Evolutionary conservation across 2,113 vertebrate genomes (phyloP).

Genomic region (Stomatorhinus ivindoensis): DNA sequence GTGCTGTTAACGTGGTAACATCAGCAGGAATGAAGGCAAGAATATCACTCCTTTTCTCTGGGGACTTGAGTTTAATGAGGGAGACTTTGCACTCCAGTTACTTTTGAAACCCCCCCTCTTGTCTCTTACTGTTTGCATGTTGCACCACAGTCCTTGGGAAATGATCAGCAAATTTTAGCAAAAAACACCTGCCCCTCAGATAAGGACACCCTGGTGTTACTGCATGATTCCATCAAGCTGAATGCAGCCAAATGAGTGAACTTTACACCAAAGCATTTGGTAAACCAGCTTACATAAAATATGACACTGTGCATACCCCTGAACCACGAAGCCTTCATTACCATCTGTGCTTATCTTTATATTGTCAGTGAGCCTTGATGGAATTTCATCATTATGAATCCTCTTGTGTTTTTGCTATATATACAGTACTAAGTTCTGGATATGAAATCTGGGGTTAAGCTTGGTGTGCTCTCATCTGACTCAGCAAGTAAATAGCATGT

Average conservation of each 20-base stretch:
- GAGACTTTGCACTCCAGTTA: neutral
- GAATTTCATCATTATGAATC: neutral
- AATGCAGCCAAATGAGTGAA: neutral
- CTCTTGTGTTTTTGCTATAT: neutral
- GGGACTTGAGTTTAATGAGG: neutral
- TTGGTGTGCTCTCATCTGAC: neutral
- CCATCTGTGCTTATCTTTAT: neutral
- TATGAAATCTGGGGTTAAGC: neutral
- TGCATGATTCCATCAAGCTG: neutral
- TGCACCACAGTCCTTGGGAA: neutral
- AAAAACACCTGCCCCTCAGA: neutral
- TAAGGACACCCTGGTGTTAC: neutral
- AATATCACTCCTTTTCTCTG: neutral
- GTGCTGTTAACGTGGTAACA: neutral
- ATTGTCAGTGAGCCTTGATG: neutral
- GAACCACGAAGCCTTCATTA: neutral
- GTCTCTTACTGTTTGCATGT: neutral
- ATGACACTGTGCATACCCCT: neutral
- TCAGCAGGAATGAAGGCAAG: neutral
- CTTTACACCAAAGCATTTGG: neutral
- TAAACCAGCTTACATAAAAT: neutral
- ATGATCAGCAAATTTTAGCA: neutral
- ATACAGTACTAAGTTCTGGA: neutral
- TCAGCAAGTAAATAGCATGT: neutral
- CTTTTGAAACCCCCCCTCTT: neutral